phyloP scores from a whole-genome alignment of 2,888 invertebrate genomes.

The Chaetogeoica ovagalla region DNA sequence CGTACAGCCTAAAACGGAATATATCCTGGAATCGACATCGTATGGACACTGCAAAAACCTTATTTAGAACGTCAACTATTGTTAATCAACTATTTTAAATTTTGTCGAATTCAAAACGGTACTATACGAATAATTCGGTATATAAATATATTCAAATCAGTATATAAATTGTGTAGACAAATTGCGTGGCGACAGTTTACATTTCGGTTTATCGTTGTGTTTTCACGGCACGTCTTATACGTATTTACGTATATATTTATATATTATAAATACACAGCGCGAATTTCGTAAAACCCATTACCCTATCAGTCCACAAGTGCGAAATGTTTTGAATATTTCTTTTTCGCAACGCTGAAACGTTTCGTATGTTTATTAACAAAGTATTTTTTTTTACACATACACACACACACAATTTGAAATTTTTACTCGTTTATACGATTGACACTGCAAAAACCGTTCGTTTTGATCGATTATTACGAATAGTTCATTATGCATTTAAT shows the following conservation, averaged over 20 bases:
- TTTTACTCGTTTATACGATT: not conserved
- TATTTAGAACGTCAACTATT: too few relatives aligned
- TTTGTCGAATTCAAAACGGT: not conserved
- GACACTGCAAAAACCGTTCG: not conserved
- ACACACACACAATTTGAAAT: not conserved
- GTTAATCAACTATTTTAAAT: not conserved
- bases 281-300: conserved; percentile 16
- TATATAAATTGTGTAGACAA: conserved; percentile 1
- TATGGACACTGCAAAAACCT: too few relatives aligned
- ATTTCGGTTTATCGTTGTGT: conserved; percentile 23
- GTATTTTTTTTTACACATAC: not conserved
- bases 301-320: not conserved
- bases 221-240: conserved; percentile 3
- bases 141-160: conserved; percentile 20
- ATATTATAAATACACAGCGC: not conserved
- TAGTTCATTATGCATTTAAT: too few relatives aligned
- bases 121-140: conserved; percentile 10
- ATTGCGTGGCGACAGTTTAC: conserved; percentile 6
- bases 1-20: too few relatives aligned
- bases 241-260: not conserved
- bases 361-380: not conserved
- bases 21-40: too few relatives aligned
- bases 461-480: not conserved
- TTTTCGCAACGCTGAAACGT: conserved; percentile 9
- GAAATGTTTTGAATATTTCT: conserved; percentile 37